A percentile compares a stretch with the other conserved stretches of the same genome.
These are phyloP conservation scores for Pelecanus crispus DNA, from an alignment of 2,113 vertebrate genomes.

Conservation along the genomic window DNA sequence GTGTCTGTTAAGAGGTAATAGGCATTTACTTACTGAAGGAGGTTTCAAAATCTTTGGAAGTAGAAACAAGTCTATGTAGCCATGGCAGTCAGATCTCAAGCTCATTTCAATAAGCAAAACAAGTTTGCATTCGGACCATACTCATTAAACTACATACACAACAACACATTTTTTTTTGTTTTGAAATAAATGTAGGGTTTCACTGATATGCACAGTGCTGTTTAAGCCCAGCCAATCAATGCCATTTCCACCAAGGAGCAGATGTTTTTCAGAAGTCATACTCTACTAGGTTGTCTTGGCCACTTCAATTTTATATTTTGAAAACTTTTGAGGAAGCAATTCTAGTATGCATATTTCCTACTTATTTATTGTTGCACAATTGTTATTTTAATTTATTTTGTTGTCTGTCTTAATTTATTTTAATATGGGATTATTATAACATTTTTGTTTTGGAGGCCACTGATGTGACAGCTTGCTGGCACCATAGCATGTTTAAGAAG, in stretches of 20 bases:
- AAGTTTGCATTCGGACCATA: neutral
- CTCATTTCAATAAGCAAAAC: neutral
- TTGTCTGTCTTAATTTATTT: neutral
- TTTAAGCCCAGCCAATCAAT: neutral
- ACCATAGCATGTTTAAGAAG: neutral
- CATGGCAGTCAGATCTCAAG: neutral
- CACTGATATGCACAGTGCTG: neutral
- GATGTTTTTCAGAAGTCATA: neutral
- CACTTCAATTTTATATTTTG: neutral
- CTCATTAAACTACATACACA: neutral
- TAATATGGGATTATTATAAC: neutral
- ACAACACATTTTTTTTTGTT: too few species aligned
- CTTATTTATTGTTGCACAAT: neutral
- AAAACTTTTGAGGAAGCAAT: neutral
- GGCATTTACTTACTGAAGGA: neutral
- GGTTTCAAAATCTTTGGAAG: neutral
- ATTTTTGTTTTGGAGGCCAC: neutral
- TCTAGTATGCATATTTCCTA: neutral
- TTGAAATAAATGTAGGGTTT: neutral
- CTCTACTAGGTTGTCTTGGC: neutral
- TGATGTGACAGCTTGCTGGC: neutral
- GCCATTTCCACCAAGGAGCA: neutral
- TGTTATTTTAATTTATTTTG: neutral
- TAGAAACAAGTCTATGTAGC: neutral
- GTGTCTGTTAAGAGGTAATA: neutral